phyloP scores from a whole-genome alignment of 2,797 vertebrate species.

The Anniella stebbinsi region DNA sequence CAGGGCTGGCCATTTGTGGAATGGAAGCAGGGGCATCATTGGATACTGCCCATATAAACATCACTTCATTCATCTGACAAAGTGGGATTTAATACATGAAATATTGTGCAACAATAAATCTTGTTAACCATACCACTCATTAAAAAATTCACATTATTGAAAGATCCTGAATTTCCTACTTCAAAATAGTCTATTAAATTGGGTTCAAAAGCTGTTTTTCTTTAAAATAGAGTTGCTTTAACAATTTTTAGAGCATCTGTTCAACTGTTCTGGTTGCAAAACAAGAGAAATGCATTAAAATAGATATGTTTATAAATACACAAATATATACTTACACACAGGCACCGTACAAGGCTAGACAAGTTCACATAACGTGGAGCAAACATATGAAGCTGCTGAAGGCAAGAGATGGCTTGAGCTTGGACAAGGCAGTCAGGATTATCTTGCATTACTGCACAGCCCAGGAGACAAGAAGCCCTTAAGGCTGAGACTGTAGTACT shows the following conservation, averaged over 20 bases:
- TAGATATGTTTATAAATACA: neutral
- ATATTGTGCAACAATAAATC: neutral
- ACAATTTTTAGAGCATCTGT: neutral
- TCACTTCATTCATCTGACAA: neutral
- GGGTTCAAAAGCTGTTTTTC: neutral
- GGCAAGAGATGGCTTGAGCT: conserved; percentile 89
- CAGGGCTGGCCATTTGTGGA: too few species aligned
- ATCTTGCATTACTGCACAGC: conserved; percentile 90
- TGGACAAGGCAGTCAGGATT: conserved; percentile 89
- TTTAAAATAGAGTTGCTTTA: neutral
- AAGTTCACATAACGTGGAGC: conserved; percentile 90
- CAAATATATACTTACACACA: conserved; percentile 88
- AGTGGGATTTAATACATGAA: neutral
- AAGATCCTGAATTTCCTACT: neutral
- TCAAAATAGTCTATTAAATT: neutral
- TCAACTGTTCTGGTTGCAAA: conserved; percentile 16
- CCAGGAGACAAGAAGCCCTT: conserved; percentile 87
- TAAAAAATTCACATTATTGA: neutral
- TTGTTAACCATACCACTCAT: neutral
- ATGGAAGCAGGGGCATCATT: too few species aligned
- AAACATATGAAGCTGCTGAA: conserved; percentile 98
- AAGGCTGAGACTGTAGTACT: conserved; percentile 78
- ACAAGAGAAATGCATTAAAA: neutral
- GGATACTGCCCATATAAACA: neutral
- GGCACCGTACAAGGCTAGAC: conserved; percentile 86